Evolutionary conservation across 2,888 invertebrate genomes (phyloP).

Genomic region (Caenorhabditis angaria): DNA sequence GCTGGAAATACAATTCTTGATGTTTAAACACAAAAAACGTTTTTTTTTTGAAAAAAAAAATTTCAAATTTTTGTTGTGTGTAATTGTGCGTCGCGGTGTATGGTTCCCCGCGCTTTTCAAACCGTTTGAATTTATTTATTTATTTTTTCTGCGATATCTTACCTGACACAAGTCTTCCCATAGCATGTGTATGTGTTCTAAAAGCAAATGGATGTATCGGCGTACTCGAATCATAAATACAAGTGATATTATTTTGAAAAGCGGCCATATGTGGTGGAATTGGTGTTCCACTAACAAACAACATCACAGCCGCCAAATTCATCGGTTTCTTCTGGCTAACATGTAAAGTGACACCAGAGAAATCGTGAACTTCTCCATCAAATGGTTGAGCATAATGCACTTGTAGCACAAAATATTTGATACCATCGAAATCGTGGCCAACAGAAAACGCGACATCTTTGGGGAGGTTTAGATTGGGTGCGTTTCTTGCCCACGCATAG

Average conservation of each 20-base stretch:
- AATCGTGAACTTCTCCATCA: conserved; percentile 73
- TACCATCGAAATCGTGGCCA: conserved; percentile 75
- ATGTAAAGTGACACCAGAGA: conserved; percentile 73
- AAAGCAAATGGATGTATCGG: conserved; percentile 61
- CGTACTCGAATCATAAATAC: conserved; percentile 71
- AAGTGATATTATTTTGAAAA: conserved; percentile 74
- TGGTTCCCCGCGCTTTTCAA: no score
- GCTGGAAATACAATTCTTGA: no score
- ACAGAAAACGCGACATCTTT: conserved; percentile 76
- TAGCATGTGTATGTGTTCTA: conserved; percentile 77
- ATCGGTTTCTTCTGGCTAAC: conserved; percentile 60
- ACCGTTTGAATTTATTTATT: no score
- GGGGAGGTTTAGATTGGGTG: conserved; percentile 76
- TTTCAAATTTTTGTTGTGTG: no score
- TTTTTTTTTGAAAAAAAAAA: no score
- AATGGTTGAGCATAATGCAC: conserved; percentile 69
- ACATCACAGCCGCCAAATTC: conserved; percentile 73
- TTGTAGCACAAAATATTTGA: conserved; percentile 77
- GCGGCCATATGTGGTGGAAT: conserved; percentile 71
- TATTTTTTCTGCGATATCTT: no score
- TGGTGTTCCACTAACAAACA: conserved; percentile 70
- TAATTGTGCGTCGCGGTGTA: no score
- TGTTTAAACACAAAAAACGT: no score
- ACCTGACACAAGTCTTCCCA: conserved; percentile 73
- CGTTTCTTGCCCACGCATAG: conserved; percentile 79